Base-by-base conservation (phyloP, 2,888 invertebrate species). In the Hirtodrosophila trivittata region DNA sequence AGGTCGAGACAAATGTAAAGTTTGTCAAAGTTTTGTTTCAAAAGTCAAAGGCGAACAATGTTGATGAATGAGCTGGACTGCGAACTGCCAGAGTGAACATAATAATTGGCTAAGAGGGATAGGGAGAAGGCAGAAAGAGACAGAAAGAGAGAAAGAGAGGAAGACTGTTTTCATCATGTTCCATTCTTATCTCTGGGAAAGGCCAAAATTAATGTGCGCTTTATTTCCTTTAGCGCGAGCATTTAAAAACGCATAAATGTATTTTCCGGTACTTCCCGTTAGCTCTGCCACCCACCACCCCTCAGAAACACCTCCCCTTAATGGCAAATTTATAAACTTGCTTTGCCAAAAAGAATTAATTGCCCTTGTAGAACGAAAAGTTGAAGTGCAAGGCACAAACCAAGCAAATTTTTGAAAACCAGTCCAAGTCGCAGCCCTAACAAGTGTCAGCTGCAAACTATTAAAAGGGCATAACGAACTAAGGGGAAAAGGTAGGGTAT, bases 241-340 rank as follows among this genome's bases (percentile, higher is more conserved):
- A 66, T 83, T 80, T 82, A 82, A 76, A 76, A 80, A 76, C 70
- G 62, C 80, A 80, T 80, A 82, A 82, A 82, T 82, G 83, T 75
- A 69, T 75, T 65, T 80, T 63, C 82, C 77, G 63, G 59, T 45
- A 30, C 12, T 32, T 38, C n/a, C 1, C 8, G n/a, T n/a, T n/a
- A n/a, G n/a, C 18, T 25, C 9, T 8, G 1, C 1, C 21, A 14
- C 16, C 12, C 9, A 1, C 5, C 26, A 16, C 0, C n/a, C 2
- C 5, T 6, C 3, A 4, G 4, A 25, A 25, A 3, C 25, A 25
- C 0, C 1, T 7, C 14, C 26, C 60, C 58, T 50, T 60, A 82
- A 69, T 78, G 62, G 38, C 45, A 64, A 78, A 80, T 76, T 80
- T 80, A 80, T 80, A 76, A 82, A 80, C 80, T 76, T 26, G 26